Percentiles rank a stretch among this genome's conserved stretches.
phyloP scores from a whole-genome alignment of 2,888 invertebrate species.

The Cryptocephalus moraei region DNA sequence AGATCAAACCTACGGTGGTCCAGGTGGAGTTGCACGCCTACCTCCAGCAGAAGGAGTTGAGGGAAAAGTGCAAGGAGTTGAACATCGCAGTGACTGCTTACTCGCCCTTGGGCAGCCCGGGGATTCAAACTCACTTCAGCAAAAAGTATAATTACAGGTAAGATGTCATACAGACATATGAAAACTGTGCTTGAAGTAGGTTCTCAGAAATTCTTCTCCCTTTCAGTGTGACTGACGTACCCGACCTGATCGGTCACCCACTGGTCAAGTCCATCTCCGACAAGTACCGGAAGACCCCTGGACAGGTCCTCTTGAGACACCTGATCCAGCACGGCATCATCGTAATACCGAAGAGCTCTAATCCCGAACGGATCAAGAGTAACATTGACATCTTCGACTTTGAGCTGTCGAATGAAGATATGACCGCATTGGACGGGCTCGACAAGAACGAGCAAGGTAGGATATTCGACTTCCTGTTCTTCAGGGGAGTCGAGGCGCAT shows the following conservation, averaged over 20 bases:
- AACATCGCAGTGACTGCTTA: conserved; percentile 60
- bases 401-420: conserved; percentile 45
- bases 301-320: conserved; percentile 63
- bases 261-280: conserved; percentile 47
- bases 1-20: conserved; percentile 60
- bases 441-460: conserved; percentile 54
- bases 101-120: conserved; percentile 63
- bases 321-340: conserved; percentile 55
- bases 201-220: no score
- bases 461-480: conserved; percentile 58
- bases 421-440: conserved; percentile 43
- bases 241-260: conserved; percentile 52
- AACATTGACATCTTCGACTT: conserved; percentile 62
- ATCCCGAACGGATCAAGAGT: conserved; percentile 54
- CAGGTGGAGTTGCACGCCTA: conserved; percentile 71
- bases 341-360: conserved; percentile 72
- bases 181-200: not conserved
- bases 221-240: conserved; percentile 45
- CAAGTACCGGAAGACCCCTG: conserved; percentile 51
- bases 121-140: conserved; percentile 52
- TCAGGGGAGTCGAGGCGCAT: conserved; percentile 58
- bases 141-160: conserved; percentile 53
- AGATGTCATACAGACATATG: no score
- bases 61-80: conserved; percentile 49
- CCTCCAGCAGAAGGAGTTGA: conserved; percentile 58